phyloP scores from a whole-genome alignment of 2,888 invertebrate species.

The Dolichopus griseipennis region DNA sequence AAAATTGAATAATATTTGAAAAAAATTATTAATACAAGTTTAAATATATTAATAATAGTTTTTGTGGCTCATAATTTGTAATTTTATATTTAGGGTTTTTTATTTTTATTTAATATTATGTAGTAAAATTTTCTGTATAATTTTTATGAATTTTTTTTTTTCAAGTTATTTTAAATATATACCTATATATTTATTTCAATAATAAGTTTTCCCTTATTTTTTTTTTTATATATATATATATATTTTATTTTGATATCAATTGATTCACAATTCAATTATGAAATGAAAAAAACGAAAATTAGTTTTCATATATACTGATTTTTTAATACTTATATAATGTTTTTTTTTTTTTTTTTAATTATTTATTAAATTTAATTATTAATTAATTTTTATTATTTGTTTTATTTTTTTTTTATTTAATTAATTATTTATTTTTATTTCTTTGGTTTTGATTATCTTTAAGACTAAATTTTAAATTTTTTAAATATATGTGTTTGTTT shows the following conservation, averaged over 20 bases:
- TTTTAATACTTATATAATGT: slow-evolving; percentile 5
- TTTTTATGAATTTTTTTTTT: not conserved
- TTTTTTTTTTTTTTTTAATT: not conserved
- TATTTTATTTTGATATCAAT: slow-evolving; percentile 1
- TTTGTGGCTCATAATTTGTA: too few relatives aligned
- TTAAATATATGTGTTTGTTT: not conserved
- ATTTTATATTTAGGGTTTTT: too few relatives aligned
- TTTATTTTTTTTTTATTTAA: not conserved
- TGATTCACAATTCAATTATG: not conserved
- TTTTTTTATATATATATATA: not conserved
- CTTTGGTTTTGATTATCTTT: slow-evolving; percentile 6
- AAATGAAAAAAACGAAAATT: not conserved
- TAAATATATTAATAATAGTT: too few relatives aligned
- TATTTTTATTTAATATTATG: not conserved
- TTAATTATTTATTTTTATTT: not conserved
- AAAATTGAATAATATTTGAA: too few relatives aligned
- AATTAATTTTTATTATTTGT: not conserved
- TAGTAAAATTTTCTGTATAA: not conserved
- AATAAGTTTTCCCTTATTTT: not conserved
- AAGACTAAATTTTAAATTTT: not conserved
- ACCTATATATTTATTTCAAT: not conserved
- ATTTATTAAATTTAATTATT: not conserved
- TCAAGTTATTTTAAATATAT: not conserved
- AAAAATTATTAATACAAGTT: too few relatives aligned
- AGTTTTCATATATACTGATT: not conserved